A percentile compares a stretch with the other conserved stretches of the same genome.
Conservation (phyloP, 2,888 invertebrate species). For the Nemotelus pantherinus region DNA sequence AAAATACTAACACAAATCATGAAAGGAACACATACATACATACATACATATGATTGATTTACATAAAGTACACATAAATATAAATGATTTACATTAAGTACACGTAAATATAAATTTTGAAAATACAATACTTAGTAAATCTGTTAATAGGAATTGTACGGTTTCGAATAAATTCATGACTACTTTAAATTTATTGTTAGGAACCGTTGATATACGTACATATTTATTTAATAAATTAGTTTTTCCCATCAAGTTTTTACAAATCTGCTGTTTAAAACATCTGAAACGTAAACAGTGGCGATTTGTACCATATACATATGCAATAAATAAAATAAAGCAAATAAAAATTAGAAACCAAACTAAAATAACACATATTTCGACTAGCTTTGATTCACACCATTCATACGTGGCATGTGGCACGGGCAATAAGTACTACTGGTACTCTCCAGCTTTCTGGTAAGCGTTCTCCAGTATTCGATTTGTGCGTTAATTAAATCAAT, state of each 20-base stretch:
- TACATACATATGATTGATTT: not conserved
- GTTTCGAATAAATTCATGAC: not conserved
- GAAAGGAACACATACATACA: not conserved
- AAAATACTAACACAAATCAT: not conserved
- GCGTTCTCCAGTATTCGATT: conserved; percentile 63
- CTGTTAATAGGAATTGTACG: not conserved
- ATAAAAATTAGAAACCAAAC: not conserved
- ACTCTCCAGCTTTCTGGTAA: conserved; percentile 61
- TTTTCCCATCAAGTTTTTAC: not conserved
- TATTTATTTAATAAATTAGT: conserved; percentile 21
- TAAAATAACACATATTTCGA: conserved; percentile 48
- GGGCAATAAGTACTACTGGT: conserved; percentile 45
- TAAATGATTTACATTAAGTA: not conserved
- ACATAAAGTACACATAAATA: conserved; percentile 4
- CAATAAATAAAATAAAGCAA: conserved; percentile 20
- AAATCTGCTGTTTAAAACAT: conserved; percentile 13
- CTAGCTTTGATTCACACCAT: conserved; percentile 56
- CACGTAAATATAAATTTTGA: not conserved
- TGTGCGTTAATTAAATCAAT: conserved; percentile 63
- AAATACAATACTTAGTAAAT: conserved; percentile 4
- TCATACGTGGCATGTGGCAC: conserved; percentile 51
- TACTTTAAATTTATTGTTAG: not conserved
- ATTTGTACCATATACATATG: not conserved
- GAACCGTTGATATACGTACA: conserved; percentile 12
- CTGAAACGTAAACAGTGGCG: not conserved